Evolutionary conservation across 1,140 invertebrate genomes (phyloP), one percentile per base, ranked within the genome.

Genomic region (Penaeus indicus): DNA sequence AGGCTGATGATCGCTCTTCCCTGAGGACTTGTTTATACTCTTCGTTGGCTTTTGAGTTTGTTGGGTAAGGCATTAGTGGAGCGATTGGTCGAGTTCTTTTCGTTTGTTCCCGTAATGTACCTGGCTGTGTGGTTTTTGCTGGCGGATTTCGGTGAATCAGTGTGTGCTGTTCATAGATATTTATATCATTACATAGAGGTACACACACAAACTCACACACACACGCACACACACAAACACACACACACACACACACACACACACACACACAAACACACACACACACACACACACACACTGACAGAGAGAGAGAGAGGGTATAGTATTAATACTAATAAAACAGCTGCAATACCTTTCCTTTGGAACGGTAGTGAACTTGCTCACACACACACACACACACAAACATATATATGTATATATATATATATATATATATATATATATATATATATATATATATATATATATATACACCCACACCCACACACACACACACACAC

Each of bases 401-500:
- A 81, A 18, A 78, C 75, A 79, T 21, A 79, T 1, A 79, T 19
- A 79, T 38, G 3, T n/a, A 67, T n/a, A 67, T n/a, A 3, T 61
- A 61, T 61, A 82, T 61, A 82, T 61, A 82, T 54, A 60, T 27
- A 62, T 27, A 38, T 60, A 83, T 67, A 83, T 67, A 63, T 67
- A 83, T 67, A 63, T 83, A 83, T 83, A 83, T 83, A 83, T 63
- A 83, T 63, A 83, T 83, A 83, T 83, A 63, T 83, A 63, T 83
- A 63, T 83, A 63, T 83, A 82, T 27, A 62, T 8, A 82, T 19
- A 25, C 27, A 82, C 25, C 61, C 54, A 81, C 54, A 81, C 54
- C 61, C 54, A 81, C 54, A 81, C 54, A 81, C 54, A 83, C 42
- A 83, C 64, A 83, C 42, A 67, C 42, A 83, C 42, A 83, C 42